Evolutionary conservation across 2,797 vertebrate species (phyloP).

Genomic region (Echiichthys vipera): DNA sequence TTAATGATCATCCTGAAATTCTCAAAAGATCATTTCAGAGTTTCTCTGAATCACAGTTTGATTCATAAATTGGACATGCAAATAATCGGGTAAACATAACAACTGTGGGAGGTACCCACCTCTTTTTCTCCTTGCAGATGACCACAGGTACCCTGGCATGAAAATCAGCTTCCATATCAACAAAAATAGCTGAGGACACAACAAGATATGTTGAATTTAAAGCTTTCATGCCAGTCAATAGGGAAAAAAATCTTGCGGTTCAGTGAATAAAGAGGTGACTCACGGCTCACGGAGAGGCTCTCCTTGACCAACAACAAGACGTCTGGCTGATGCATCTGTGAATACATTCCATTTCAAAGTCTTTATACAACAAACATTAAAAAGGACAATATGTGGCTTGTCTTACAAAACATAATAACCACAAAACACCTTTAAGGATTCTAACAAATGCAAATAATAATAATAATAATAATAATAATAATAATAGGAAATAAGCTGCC

Average conservation of each 20-base stretch:
- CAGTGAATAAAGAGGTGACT: constrained; percentile 74
- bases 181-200: constrained; percentile 86
- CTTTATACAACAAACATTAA: constrained; percentile 61
- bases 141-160: constrained; percentile 94
- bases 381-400: constrained; percentile 10
- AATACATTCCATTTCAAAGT: constrained; percentile 75
- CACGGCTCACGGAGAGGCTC: constrained; percentile 90
- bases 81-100: not conserved
- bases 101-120: constrained; percentile 74
- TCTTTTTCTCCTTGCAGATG: constrained; percentile 93
- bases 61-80: not conserved
- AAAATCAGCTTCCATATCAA: constrained; percentile 93
- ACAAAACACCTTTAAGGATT: not conserved
- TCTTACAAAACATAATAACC: constrained; percentile 15
- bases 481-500: not conserved
- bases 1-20: not conserved
- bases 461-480: not conserved
- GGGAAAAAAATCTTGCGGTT: not conserved
- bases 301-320: constrained; percentile 94
- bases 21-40: not conserved
- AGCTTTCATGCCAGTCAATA: not conserved
- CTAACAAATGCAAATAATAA: not conserved
- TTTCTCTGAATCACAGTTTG: not conserved
- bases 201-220: not conserved
- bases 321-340: constrained; percentile 95